Evolutionary conservation across 2,113 vertebrate species (phyloP), one percentile per base, ranked within the genome.

Genomic region (Pseudorectes ferrugineus): DNA sequence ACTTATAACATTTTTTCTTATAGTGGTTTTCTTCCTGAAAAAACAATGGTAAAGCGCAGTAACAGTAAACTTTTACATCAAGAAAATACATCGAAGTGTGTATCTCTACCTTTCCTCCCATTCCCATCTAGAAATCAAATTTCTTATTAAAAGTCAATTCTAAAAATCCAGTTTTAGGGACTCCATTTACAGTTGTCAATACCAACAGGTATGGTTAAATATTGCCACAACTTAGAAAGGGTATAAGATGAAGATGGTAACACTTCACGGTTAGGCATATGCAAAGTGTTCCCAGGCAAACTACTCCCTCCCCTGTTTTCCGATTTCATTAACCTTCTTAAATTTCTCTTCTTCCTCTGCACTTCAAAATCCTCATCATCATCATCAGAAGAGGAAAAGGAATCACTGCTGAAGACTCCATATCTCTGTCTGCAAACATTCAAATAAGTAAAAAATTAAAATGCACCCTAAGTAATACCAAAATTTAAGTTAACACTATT

Each of bases 301-400:
- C 12, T 49, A 6, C 28, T 68, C 80, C 31, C 63, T 76, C 45
- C 63, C 49, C 26, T 42, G 4, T n/a, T 88, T 26, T 46, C 33
- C 43, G 75, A 23, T 14, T 29, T 65, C 28, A 83, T 61, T 97
- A 95, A 99, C 99, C 99, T 98, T 96, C 97, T 98, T 88, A 98
- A 96, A 35, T 98, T 93, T 95, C 96, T 98, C 89, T 96, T 98
- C 93, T 96, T 98, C 94, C 97, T 88, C 19, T 11, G 26, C 28
- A 80, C 49, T 49, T 73, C 45, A 66, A 58, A 81, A 51, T 81
- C 26, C 5, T 80, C 61, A 9, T 76, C 52, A 57, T 75, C 51
- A 48, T 63, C 66, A 38, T 68, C 63, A 38, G 19, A 61, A 62
- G 40, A 46, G 40, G 45, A 58, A 38, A 43, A 1, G 19, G 76